phyloP scores from a whole-genome alignment of 2,888 invertebrate species.

The Phorcus lineatus region DNA sequence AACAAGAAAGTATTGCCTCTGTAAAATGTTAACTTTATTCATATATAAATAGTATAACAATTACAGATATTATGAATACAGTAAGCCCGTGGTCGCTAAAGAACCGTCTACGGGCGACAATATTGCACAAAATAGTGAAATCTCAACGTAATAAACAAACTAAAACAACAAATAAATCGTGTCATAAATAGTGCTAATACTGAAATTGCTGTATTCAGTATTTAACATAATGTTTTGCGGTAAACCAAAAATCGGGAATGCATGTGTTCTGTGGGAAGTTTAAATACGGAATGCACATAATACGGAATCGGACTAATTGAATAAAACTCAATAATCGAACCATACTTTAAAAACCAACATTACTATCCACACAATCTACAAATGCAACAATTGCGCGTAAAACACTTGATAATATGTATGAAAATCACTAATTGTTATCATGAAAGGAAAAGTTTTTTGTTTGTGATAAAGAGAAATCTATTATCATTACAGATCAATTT shows the following conservation, averaged over 20 bases:
- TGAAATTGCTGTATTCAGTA: slow-evolving; percentile 10
- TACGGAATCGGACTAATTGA: slow-evolving; percentile 2
- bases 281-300: slow-evolving; percentile 11
- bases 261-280: neutral
- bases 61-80: slow-evolving; percentile 7
- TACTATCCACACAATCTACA: neutral
- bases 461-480: neutral
- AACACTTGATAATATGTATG: neutral
- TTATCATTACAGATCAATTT: neutral
- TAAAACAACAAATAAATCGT: slow-evolving; percentile 20
- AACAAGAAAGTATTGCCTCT: neutral
- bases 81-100: neutral
- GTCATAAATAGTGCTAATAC: slow-evolving; percentile 13
- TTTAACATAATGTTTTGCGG: neutral
- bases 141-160: slow-evolving; percentile 18
- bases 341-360: neutral
- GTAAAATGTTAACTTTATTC: slow-evolving; percentile 18
- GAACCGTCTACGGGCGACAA: neutral
- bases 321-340: neutral
- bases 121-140: slow-evolving; percentile 16
- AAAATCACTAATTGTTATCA: neutral
- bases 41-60: slow-evolving; percentile 22
- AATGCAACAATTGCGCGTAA: neutral
- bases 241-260: slow-evolving; percentile 15
- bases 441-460: neutral